Base-by-base conservation (phyloP, 2,113 vertebrate species). In the Colinus virginianus region DNA sequence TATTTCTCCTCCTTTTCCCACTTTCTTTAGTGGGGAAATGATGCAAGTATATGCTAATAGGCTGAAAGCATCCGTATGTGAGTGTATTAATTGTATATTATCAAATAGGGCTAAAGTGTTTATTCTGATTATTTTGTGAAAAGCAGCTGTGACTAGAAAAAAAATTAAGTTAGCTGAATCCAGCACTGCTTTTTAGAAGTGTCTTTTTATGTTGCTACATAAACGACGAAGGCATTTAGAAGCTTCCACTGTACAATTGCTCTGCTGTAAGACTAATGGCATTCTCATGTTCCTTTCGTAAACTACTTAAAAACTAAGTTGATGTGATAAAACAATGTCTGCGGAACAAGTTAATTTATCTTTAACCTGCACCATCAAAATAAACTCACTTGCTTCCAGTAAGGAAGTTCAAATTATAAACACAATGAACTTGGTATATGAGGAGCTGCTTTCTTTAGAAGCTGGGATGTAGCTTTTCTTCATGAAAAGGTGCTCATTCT, bases 241-340 rank as follows among this genome's bases (percentile, higher is more conserved):
- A 62, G 42, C 18, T 82, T 85, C 68, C 21, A 3, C 40, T 48
- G 32, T 53, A 20, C 19, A 5, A 4, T 5, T 69, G 55, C 55
- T 78, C 1, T 45, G 30, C 62, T 11, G 25, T 34, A 7, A 58
- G 22, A 21, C 66, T n/a, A 56, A 0, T 6, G 40, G 6, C 8
- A 10, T 70, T 88, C 36, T 10, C 21, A 0, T 34, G 36, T 70
- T 70, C 48, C 15, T 2, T 13, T 2, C 30, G 4, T 75, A 3
- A 61, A 25, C 32, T 67, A 46, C 28, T 68, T 6, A 6, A 34
- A 45, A 30, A 14, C 43, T 71, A 0, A 70, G 42, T 17, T 26
- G 49, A 79, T 43, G 5, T 70, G 56, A 63, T 49, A 36, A 71
- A 72, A 48, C 19, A 69, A 5, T 6, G 15, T 28, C 51, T 40